Evolutionary conservation across 1,140 invertebrate species (phyloP), one percentile per base, ranked within the genome.

Genomic region (Cataglyphis hispanica): DNA sequence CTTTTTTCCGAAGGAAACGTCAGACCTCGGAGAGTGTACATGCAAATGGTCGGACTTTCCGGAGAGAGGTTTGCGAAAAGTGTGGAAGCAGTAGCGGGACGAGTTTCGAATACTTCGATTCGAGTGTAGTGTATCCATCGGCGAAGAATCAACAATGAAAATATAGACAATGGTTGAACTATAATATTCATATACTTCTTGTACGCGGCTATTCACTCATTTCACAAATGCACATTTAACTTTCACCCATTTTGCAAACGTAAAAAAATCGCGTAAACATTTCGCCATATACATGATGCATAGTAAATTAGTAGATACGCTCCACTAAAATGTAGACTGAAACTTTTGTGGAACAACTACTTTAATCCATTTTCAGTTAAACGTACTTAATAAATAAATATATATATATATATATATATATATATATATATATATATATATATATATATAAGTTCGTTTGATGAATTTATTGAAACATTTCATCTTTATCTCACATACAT

Each of bases 121-220:
- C 64, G n/a, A 58, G 40, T 22, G 53, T 56, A 50, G 31, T 50
- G 13, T 78, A 67, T 67, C 46, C 31, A 67, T 25, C n/a, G 16
- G n/a, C 10, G 13, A 60, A 46, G 78, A 60, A 83, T 61, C 78
- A 72, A 83, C 67, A 81, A 83, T 58, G 37, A 46, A 74, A 58
- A 11, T 72, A 72, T 56, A 74, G 78, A 22, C 3, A 13, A 37
- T 10, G 37, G 50, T 27, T 60, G 27, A 37, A 63, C 46, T 60
- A 37, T 58, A 58, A 84, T 77, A 31, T 84, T 84, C 69, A 64
- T 77, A 84, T 77, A 43, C 61, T 77, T 77, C 70, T 84, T 76
- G 64, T 25, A 31, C 37, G 40, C 67, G 25, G 22, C 53, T 53
- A 74, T 83, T 83, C 11, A 53, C n/a, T 43, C 66, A 43, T 22